Evolutionary conservation across 2,113 vertebrate species (phyloP).

Genomic region (Phaetusa simplex): DNA sequence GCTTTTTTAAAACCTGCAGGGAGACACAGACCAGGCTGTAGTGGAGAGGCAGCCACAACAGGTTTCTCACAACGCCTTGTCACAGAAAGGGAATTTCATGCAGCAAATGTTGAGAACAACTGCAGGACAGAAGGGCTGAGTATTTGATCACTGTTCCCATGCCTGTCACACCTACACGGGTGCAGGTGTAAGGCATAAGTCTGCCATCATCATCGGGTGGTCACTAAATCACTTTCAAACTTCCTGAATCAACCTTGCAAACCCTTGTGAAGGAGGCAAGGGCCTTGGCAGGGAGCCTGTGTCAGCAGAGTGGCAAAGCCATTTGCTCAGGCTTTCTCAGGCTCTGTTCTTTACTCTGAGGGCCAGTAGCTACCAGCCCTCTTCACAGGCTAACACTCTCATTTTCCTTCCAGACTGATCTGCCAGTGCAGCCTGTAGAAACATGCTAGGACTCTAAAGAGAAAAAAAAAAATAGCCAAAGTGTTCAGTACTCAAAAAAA

Average conservation of each 20-base stretch:
- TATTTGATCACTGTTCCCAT: not conserved
- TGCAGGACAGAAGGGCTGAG: not conserved
- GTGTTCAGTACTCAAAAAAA: not conserved
- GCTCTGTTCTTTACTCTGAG: not conserved
- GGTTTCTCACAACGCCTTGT: not conserved
- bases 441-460: not conserved
- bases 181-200: not conserved
- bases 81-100: not conserved
- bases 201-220: not conserved
- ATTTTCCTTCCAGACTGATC: not conserved
- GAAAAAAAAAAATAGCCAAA: not conserved
- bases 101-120: not conserved
- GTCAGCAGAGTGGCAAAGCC: not conserved
- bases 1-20: not conserved
- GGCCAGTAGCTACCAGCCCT: not conserved
- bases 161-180: not conserved
- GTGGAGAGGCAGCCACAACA: accelerated
- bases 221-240: not conserved
- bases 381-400: not conserved
- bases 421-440: not conserved
- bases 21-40: not conserved
- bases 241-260: not conserved
- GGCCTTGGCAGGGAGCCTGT: not conserved
- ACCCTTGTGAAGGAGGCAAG: not conserved
- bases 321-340: not conserved